Evolutionary conservation across 2,113 vertebrate species (phyloP).

Genomic region (Pelvicachromis taeniatus): DNA sequence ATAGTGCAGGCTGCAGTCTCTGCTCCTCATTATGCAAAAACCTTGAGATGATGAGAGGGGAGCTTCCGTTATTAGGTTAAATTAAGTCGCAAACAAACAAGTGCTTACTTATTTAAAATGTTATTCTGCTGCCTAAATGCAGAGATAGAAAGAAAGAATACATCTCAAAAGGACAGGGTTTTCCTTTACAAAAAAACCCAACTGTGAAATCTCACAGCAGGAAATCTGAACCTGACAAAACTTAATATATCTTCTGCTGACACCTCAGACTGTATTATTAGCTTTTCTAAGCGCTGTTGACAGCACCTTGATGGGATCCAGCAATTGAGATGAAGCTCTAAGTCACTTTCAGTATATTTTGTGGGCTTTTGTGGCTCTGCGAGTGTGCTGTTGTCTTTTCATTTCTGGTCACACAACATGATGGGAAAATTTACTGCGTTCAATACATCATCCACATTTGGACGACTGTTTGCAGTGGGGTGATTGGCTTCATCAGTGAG

Average conservation of each 20-base stretch:
- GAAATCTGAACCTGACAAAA: background rate
- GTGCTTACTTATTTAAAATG: background rate
- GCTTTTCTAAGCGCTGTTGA: background rate
- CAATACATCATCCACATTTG: background rate
- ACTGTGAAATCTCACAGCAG: background rate
- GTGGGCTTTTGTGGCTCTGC: background rate
- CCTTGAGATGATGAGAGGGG: background rate
- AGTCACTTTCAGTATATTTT: background rate
- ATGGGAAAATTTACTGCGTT: background rate
- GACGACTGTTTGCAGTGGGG: accelerated
- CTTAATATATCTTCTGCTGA: background rate
- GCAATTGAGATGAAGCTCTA: background rate
- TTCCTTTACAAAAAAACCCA: background rate
- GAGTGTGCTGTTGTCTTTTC: background rate
- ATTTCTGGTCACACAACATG: background rate
- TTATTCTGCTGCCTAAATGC: background rate
- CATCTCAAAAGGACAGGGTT: background rate
- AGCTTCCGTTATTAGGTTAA: background rate
- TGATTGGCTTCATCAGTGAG: background rate
- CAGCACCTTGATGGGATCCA: background rate
- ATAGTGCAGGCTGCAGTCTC: background rate
- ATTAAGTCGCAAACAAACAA: background rate
- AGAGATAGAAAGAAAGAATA: background rate
- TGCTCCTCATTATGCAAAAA: background rate
- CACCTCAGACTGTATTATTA: background rate